These are phyloP conservation scores for Neomorphus geoffroyi DNA, from an alignment of 2,797 vertebrate genomes.

Conservation along the genomic window DNA sequence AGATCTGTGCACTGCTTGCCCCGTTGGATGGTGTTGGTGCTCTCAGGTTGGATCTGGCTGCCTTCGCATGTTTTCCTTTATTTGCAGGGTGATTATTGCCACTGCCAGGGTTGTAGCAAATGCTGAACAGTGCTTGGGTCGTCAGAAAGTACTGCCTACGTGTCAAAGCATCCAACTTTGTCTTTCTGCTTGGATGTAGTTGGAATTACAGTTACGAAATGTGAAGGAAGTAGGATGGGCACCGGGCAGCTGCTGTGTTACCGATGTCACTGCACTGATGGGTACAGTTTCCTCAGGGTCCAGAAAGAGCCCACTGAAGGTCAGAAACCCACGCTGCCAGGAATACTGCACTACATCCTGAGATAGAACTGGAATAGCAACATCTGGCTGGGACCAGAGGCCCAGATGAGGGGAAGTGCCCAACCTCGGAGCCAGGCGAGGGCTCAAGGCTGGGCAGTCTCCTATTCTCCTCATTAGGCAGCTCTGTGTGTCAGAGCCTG, in stretches of 20 bases:
- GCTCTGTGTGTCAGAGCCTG: not conserved
- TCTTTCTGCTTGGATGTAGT: not conserved
- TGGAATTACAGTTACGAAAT: accelerated
- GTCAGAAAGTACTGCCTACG: not conserved
- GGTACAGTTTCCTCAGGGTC: not conserved
- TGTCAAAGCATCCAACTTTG: not conserved
- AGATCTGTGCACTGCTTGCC: not conserved
- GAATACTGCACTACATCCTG: not conserved
- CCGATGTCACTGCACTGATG: not conserved
- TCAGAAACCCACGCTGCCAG: not conserved
- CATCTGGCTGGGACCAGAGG: not conserved
- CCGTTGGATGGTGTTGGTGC: accelerated
- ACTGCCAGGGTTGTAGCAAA: not conserved
- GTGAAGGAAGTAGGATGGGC: not conserved
- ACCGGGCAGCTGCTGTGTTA: too few relatives aligned
- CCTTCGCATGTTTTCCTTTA: not conserved
- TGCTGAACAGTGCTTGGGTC: not conserved
- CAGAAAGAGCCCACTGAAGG: not conserved
- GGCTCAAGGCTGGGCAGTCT: not conserved
- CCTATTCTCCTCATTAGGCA: not conserved
- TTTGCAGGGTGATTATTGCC: not conserved
- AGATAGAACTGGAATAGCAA: accelerated
- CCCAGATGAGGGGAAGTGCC: not conserved
- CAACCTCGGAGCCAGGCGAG: not conserved
- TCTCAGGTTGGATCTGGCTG: not conserved